Percentiles rank a stretch among this genome's conserved stretches.
Evolutionary conservation across 2,113 vertebrate species (phyloP).

Genomic region (Physeter macrocephalus): DNA sequence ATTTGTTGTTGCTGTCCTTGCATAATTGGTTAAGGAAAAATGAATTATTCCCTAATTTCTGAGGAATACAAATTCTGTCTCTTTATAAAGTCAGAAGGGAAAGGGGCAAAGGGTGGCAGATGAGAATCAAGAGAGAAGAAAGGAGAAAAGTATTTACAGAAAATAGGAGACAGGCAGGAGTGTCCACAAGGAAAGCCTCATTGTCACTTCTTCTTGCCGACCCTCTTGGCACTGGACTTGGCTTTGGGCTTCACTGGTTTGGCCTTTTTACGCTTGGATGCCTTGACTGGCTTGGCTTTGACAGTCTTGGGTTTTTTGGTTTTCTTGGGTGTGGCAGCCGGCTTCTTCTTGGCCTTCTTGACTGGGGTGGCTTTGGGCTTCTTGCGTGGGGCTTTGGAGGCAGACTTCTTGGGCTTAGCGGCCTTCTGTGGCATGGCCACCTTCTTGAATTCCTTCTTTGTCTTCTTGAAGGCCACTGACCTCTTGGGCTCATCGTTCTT

Average conservation of each 20-base stretch:
- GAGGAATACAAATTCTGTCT: constrained; percentile 60
- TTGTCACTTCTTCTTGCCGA: constrained; percentile 89
- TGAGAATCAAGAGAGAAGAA: constrained; percentile 50
- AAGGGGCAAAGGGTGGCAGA: constrained; percentile 25
- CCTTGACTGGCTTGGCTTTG: constrained; percentile 84
- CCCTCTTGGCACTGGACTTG: constrained; percentile 83
- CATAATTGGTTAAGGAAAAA: constrained; percentile 39
- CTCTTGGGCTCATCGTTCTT: constrained; percentile 87
- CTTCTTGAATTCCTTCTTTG: constrained; percentile 84
- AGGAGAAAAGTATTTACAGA: constrained; percentile 81
- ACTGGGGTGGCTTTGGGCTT: constrained; percentile 80
- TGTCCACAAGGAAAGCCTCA: constrained; percentile 50
- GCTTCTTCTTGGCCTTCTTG: constrained; percentile 86
- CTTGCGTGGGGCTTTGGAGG: constrained; percentile 84
- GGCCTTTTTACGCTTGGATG: constrained; percentile 84
- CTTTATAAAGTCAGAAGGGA: constrained; percentile 71
- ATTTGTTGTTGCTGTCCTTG: constrained; percentile 46
- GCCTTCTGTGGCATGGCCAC: constrained; percentile 78
- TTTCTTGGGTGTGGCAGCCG: constrained; percentile 78
- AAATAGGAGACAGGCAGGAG: constrained; percentile 41
- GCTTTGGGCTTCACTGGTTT: constrained; percentile 86
- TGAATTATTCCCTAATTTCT: constrained; percentile 63
- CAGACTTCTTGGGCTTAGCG: constrained; percentile 81
- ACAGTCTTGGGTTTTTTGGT: constrained; percentile 80
- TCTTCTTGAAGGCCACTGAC: constrained; percentile 76